Percentiles rank a stretch among this genome's conserved stretches.
Conservation (phyloP, 2,888 invertebrate genomes). For the Cephus pulcher region DNA sequence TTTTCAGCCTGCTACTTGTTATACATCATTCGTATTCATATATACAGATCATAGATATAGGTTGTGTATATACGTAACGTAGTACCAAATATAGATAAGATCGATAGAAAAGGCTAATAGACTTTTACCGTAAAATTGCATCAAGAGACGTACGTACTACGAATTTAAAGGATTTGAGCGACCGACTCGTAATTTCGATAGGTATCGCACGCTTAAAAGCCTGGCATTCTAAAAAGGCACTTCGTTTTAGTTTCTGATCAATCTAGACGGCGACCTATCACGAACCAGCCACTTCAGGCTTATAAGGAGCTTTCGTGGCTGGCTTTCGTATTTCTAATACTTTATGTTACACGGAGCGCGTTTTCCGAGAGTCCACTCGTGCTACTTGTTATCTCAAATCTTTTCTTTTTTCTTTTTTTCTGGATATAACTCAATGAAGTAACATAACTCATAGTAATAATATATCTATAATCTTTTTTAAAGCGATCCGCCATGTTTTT, state of each 20-base stretch:
- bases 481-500: background rate
- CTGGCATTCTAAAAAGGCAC: slow-evolving; percentile 4
- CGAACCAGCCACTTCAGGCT: slow-evolving; percentile 1
- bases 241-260: slow-evolving; percentile 4
- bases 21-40: background rate
- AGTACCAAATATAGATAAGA: background rate
- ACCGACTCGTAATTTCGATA: background rate
- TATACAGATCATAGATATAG: background rate
- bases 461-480: background rate
- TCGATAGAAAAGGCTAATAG: background rate
- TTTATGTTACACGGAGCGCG: background rate
- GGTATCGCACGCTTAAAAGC: background rate
- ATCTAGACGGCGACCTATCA: slow-evolving; percentile 10
- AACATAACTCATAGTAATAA: background rate
- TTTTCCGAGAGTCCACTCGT: background rate
- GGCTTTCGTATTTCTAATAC: slow-evolving; percentile 1
- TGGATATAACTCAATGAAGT: background rate
- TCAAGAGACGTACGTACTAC: background rate
- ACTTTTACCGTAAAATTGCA: background rate
- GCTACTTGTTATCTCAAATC: background rate
- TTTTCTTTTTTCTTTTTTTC: background rate
- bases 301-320: slow-evolving; percentile 1
- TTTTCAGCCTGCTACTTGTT: no score
- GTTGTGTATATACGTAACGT: background rate
- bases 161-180: background rate